These are phyloP conservation scores for Charaxes varanes DNA, from an alignment of 1,140 invertebrate species.

Conservation along the genomic window DNA sequence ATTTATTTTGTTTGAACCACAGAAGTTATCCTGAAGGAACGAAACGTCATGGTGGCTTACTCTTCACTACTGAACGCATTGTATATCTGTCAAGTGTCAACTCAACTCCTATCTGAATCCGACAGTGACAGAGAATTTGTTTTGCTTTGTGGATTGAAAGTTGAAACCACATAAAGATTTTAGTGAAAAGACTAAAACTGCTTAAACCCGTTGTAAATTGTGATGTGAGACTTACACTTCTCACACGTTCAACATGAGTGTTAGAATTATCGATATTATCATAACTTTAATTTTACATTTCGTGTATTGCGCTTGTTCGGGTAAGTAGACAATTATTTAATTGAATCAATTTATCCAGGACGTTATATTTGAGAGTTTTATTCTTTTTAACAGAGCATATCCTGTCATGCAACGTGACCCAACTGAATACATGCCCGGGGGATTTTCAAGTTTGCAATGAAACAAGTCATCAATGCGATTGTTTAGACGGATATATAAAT, in stretches of 20 bases:
- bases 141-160: slow-evolving; percentile 33
- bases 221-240: slow-evolving; percentile 38
- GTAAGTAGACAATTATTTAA: slow-evolving; percentile 71
- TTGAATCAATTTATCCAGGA: slow-evolving; percentile 62
- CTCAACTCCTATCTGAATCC: no score
- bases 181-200: slow-evolving; percentile 36
- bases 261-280: slow-evolving; percentile 41
- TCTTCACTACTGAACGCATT: no score
- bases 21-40: no score
- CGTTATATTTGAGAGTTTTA: slow-evolving; percentile 48
- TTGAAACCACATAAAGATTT: slow-evolving; percentile 26
- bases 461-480: slow-evolving; percentile 37
- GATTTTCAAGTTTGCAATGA: slow-evolving; percentile 44
- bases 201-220: slow-evolving; percentile 31
- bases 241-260: slow-evolving; percentile 33
- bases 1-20: no score
- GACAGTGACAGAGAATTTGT: slow-evolving; percentile 39
- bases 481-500: slow-evolving; percentile 35
- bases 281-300: slow-evolving; percentile 42
- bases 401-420: slow-evolving; percentile 56
- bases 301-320: slow-evolving; percentile 43
- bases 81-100: no score
- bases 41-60: no score
- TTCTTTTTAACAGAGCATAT: slow-evolving; percentile 70
- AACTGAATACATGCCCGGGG: slow-evolving; percentile 32